Evolutionary conservation across 2,888 invertebrate genomes (phyloP).

Genomic region (Tenthredo amoena): DNA sequence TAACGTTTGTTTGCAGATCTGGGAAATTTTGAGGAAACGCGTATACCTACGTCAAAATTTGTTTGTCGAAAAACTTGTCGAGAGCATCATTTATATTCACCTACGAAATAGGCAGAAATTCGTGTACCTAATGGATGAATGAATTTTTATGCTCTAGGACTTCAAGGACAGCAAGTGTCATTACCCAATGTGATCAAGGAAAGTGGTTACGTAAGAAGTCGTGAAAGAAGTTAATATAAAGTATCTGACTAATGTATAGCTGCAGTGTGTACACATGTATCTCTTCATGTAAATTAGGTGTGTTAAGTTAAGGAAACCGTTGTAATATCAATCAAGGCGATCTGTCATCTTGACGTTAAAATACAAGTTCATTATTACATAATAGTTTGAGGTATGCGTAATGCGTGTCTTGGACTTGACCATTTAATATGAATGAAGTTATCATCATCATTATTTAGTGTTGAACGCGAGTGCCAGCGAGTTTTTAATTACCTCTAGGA

Average conservation of each 20-base stretch:
- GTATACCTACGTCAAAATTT: neutral
- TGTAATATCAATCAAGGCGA: slow-evolving; percentile 41
- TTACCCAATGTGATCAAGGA: slow-evolving; percentile 28
- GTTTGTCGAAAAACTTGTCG: too few species aligned
- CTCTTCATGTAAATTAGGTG: slow-evolving; percentile 36
- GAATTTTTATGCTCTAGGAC: neutral
- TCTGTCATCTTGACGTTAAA: slow-evolving; percentile 38
- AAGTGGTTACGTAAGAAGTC: slow-evolving; percentile 35
- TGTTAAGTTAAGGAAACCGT: slow-evolving; percentile 32
- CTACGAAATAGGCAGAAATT: neutral
- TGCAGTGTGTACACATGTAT: neutral
- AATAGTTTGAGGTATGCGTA: neutral
- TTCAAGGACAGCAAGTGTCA: slow-evolving; percentile 33
- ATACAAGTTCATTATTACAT: slow-evolving; percentile 19
- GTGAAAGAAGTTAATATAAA: slow-evolving; percentile 1
- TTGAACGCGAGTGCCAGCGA: neutral
- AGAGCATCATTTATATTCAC: neutral
- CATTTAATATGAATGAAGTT: slow-evolving; percentile 21
- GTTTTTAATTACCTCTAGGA: slow-evolving; percentile 5
- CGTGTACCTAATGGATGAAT: neutral
- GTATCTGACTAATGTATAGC: neutral
- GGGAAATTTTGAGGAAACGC: neutral
- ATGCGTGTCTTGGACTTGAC: slow-evolving; percentile 4
- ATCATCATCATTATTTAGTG: slow-evolving; percentile 8
- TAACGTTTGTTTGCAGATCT: neutral